Base-by-base conservation (phyloP, 1,140 invertebrate species). In the Antheraea pernyi region DNA sequence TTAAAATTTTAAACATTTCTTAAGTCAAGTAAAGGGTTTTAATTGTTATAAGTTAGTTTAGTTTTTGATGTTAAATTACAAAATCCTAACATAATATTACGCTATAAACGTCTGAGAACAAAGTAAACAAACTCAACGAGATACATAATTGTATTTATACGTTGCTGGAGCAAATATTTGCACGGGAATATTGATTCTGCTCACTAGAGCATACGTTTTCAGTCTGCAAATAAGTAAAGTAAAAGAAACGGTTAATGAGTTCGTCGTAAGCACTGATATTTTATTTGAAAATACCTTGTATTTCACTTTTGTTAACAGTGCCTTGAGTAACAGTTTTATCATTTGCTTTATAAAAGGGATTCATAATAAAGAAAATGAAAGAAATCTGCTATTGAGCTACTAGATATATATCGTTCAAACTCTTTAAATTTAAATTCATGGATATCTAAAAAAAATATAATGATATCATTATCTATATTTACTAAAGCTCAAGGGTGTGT, bases 141-240 rank as follows among this genome's bases (percentile, higher is more conserved):
- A 53, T 53, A 53, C 46, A 53, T 13, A 53, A 53, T 53, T 53
- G 46, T 53, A 16, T 53, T 53, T 53, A 53, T 53, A 53, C 46
- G 13, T 53, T 16, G 46, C 16, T 11, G 13, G 46, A 53, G 16
- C 13, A 53, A 61, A 36, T 61, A 61, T 61, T 61, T 61, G 60
- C 60, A 11, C 8, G 19, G 22, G 7, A 61, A 61, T 61, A 61
- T 61, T 30, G 60, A 61, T 61, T 61, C 60, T 30, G 60, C n/a
- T 61, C 60, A 11, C 60, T 22, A 8, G 60, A 61, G 60, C 60
- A 36, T 30, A 61, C 60, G 30, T 16, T 53, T 53, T n/a, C 7
- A 16, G 46, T 53, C 39, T 2, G 8, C 39, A 42, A 13, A n/a
- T 53, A 53, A 16, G 46, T 53, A 53, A 53, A 13, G 46, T 53